These are phyloP conservation scores for Molossus alvarezi DNA, from an alignment of 2,797 vertebrate genomes.

Conservation along the genomic window DNA sequence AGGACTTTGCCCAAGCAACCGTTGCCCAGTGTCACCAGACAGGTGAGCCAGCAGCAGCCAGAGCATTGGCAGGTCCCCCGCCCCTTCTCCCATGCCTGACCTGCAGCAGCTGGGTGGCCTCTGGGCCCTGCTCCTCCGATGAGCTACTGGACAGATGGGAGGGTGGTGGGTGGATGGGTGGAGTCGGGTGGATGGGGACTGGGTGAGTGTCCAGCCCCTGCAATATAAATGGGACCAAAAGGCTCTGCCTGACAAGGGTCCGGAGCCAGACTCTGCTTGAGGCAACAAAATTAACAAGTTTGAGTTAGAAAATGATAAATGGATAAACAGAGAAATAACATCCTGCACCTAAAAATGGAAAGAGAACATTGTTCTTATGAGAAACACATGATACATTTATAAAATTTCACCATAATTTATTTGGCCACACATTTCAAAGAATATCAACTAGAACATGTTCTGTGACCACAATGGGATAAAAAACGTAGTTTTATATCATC, in stretches of 20 bases:
- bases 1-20: slow-evolving; percentile 93
- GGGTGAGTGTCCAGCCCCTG: neutral
- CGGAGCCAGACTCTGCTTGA: neutral
- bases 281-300: neutral
- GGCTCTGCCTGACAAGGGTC: neutral
- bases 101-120: neutral
- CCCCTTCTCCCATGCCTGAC: neutral
- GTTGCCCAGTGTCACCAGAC: slow-evolving; percentile 92
- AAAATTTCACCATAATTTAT: neutral
- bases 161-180: neutral
- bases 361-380: fast-evolving
- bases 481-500: neutral
- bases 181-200: neutral
- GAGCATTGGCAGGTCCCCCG: neutral
- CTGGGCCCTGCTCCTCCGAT: neutral
- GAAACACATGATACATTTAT: neutral
- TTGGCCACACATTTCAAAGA: neutral
- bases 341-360: neutral
- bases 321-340: neutral
- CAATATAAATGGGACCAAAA: neutral
- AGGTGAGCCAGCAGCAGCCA: slow-evolving; percentile 87
- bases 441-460: neutral
- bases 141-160: neutral
- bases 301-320: neutral
- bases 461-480: neutral